phyloP scores from a whole-genome alignment of 2,888 invertebrate species.

The Caenorhabditis panamensis region DNA sequence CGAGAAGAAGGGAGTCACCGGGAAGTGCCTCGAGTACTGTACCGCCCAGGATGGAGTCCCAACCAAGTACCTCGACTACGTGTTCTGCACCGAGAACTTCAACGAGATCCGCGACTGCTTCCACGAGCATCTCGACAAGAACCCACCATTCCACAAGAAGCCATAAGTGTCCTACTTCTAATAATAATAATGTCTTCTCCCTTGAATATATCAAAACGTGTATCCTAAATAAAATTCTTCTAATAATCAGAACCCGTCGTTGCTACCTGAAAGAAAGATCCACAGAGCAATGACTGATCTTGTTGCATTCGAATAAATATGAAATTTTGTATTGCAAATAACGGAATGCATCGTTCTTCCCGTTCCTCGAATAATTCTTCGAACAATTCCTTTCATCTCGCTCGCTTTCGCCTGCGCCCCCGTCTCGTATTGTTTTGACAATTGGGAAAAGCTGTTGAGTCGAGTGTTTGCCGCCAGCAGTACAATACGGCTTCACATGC shows the following conservation, averaged over 20 bases:
- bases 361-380: too few species aligned
- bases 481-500: constrained; percentile 53
- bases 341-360: too few species aligned
- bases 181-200: constrained; percentile 11
- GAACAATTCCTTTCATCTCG: neutral
- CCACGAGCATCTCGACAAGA: constrained; percentile 72
- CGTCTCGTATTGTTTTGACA: constrained; percentile 12
- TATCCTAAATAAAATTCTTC: constrained; percentile 1
- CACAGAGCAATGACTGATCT: too few species aligned
- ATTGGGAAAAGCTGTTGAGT: constrained; percentile 45
- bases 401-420: neutral
- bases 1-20: constrained; percentile 62
- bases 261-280: neutral
- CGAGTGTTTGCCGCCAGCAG: constrained; percentile 43
- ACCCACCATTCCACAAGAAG: constrained; percentile 79
- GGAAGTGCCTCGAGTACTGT: constrained; percentile 78
- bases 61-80: constrained; percentile 78
- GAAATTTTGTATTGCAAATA: too few species aligned
- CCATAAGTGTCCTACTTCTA: constrained; percentile 49
- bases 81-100: constrained; percentile 78
- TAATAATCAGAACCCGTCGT: neutral
- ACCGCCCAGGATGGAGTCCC: constrained; percentile 81
- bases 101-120: constrained; percentile 80
- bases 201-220: constrained; percentile 5
- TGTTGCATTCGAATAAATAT: too few species aligned